Evolutionary conservation across 2,113 vertebrate species (phyloP).

Genomic region (Cebus imitator): DNA sequence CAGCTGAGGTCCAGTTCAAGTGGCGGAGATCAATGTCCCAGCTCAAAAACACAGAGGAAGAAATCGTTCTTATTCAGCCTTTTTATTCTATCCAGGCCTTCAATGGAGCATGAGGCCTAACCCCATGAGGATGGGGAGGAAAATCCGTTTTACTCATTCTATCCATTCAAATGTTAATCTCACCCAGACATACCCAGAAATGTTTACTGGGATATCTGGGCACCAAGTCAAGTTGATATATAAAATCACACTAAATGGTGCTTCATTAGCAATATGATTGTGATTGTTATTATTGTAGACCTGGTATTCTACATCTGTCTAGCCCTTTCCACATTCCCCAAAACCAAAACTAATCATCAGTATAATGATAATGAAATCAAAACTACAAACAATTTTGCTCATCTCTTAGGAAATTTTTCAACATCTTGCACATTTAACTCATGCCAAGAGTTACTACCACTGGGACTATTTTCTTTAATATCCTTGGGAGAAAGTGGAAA

Average conservation of each 20-base stretch:
- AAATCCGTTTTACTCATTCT: neutral
- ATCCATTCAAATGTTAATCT: neutral
- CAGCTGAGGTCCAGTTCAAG: neutral
- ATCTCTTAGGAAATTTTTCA: neutral
- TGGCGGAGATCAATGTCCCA: neutral
- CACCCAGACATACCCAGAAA: neutral
- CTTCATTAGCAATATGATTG: neutral
- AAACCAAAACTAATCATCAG: neutral
- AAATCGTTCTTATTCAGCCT: neutral
- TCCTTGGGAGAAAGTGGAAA: neutral
- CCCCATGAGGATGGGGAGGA: neutral
- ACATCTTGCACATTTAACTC: conserved; percentile 36
- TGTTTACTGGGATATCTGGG: neutral
- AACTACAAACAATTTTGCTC: neutral
- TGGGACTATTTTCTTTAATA: conserved; percentile 19
- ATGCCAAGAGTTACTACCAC: neutral
- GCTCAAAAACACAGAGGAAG: neutral
- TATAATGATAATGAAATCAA: neutral
- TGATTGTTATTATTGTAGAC: neutral
- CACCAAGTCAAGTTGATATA: neutral
- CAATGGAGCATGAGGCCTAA: neutral
- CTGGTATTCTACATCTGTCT: neutral
- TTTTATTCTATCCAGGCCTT: neutral
- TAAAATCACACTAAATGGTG: neutral
- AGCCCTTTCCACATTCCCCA: neutral